Evolutionary conservation across 2,888 invertebrate genomes (phyloP).

Genomic region (Euproctis similis): DNA sequence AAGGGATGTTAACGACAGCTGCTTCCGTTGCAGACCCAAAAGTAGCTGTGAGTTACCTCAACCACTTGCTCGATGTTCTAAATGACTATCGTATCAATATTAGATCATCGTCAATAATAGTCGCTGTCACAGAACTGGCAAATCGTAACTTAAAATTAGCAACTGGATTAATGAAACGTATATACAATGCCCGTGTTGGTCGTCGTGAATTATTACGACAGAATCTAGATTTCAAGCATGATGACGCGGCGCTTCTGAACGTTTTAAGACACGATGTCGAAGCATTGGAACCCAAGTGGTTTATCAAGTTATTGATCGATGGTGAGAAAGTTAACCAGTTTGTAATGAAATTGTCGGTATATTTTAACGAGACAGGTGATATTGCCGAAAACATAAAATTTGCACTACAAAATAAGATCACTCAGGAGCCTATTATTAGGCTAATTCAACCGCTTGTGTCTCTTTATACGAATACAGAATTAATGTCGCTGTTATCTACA

Average conservation of each 20-base stretch:
- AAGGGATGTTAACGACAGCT: conserved; percentile 22
- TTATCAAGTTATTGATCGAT: conserved; percentile 20
- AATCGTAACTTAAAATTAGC: conserved; percentile 18
- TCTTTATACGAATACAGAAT: conserved; percentile 12
- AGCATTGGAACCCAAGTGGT: conserved; percentile 23
- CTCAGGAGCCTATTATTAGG: conserved; percentile 2
- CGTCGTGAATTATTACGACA: conserved; percentile 36
- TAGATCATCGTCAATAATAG: conserved; percentile 21
- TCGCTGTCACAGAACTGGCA: conserved; percentile 24
- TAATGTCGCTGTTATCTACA: conserved; percentile 12
- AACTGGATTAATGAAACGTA: conserved; percentile 21
- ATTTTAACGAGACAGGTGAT: conserved; percentile 40
- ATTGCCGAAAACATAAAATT: conserved; percentile 26
- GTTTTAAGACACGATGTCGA: conserved; percentile 39
- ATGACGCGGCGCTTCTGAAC: conserved; percentile 42
- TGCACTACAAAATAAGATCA: conserved; percentile 7
- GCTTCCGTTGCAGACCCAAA: conserved; percentile 13
- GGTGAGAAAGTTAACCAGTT: conserved; percentile 28
- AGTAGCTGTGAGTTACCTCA: conserved; percentile 13
- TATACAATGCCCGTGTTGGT: conserved; percentile 33
- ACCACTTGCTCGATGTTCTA: conserved; percentile 31
- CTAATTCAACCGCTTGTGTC: conserved; percentile 16
- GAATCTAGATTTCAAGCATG: conserved; percentile 32
- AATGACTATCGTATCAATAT: conserved; percentile 27
- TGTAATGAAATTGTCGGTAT: conserved; percentile 33